Percentiles rank a stretch among this genome's conserved stretches.
phyloP scores from a whole-genome alignment of 2,888 invertebrate genomes.

The Automeris io region DNA sequence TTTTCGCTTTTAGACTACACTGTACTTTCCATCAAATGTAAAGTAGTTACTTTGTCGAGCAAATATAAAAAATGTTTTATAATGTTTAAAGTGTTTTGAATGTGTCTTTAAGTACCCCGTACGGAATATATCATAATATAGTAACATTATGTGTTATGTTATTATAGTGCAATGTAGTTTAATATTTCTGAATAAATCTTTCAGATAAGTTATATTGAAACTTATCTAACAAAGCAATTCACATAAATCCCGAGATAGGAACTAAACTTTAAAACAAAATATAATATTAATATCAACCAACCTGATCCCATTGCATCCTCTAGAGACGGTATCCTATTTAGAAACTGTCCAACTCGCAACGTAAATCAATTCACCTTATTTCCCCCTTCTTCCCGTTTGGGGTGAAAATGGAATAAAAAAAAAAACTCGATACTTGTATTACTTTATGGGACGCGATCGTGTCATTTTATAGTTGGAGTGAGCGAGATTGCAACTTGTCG shows the following conservation, averaged over 20 bases:
- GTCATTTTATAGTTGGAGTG: too few species aligned
- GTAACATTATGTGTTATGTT: too few species aligned
- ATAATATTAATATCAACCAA: conserved; percentile 6
- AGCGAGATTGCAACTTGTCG: too few species aligned
- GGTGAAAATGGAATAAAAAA: background rate
- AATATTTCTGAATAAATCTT: background rate
- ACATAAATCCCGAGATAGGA: conserved; percentile 1
- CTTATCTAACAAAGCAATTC: background rate
- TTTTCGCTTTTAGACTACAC: too few species aligned
- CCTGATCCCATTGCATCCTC: conserved; percentile 17
- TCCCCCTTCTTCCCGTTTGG: conserved; percentile 4
- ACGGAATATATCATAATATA: too few species aligned
- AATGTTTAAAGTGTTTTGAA: too few species aligned
- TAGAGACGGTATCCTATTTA: conserved; percentile 30
- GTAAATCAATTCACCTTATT: conserved; percentile 42
- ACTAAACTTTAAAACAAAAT: background rate
- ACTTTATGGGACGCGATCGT: background rate
- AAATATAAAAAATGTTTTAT: too few species aligned
- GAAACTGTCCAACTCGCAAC: conserved; percentile 36
- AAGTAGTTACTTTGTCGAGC: too few species aligned
- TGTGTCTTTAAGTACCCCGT: too few species aligned
- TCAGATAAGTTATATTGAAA: background rate
- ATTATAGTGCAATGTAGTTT: too few species aligned
- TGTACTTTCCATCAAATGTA: too few species aligned
- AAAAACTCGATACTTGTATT: background rate